Conservation (phyloP, 2,888 invertebrate species). For the Acanthosoma haemorrhoidale region DNA sequence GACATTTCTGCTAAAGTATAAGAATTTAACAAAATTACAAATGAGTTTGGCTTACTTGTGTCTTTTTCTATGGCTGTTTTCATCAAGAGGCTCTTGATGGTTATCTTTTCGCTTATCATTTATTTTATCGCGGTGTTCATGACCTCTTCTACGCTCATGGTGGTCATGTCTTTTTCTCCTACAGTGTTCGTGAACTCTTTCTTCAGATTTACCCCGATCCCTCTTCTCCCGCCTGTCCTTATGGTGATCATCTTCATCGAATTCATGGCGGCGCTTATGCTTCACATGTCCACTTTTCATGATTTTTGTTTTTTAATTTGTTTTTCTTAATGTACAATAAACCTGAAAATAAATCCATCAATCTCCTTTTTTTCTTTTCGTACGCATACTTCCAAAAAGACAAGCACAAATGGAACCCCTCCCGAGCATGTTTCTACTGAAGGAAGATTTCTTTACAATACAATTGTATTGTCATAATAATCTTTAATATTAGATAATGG, state of each 20-base stretch:
- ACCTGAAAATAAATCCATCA: conserved; percentile 12
- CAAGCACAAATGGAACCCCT: conserved; percentile 11
- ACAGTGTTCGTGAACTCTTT: not conserved
- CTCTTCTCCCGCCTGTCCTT: not conserved
- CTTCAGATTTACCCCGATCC: not conserved
- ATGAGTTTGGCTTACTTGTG: not conserved
- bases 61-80: not conserved
- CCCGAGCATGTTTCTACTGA: not conserved
- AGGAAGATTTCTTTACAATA: not conserved
- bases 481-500: not conserved
- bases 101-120: not conserved
- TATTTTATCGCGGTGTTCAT: not conserved
- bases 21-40: too few relatives aligned
- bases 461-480: not conserved
- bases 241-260: not conserved
- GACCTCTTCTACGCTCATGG: not conserved
- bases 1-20: too few relatives aligned
- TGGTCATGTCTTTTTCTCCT: not conserved
- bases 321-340: not conserved
- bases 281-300: conserved; percentile 1
- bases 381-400: not conserved
- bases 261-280: not conserved
- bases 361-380: not conserved
- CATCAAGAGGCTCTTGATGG: not conserved
- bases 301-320: too few relatives aligned